Percentiles rank a stretch among this genome's conserved stretches.
phyloP scores from a whole-genome alignment of 2,797 vertebrate genomes.

The Coccyzus lansbergi region DNA sequence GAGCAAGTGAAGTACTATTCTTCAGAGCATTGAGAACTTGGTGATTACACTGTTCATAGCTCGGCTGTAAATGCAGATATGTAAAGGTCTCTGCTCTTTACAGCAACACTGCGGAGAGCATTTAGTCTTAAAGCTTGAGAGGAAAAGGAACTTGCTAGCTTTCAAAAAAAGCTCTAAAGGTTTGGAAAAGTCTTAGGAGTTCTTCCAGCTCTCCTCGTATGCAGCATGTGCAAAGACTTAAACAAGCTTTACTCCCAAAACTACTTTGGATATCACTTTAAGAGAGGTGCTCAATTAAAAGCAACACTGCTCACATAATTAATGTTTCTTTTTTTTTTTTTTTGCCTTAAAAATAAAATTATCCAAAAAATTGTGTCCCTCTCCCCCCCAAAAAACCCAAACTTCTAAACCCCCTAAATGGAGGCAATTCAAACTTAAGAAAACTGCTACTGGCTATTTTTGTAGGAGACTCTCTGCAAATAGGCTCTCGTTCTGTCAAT shows the following conservation, averaged over 20 bases:
- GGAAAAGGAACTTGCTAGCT: neutral
- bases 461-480: constrained; percentile 4
- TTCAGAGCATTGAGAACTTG: constrained; percentile 37
- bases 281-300: neutral
- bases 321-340: rapidly evolving
- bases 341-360: neutral
- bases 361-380: neutral
- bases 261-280: neutral
- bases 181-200: neutral
- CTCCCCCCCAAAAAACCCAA: neutral
- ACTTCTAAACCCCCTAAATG: rapidly evolving
- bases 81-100: constrained; percentile 2
- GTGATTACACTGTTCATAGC: constrained; percentile 30
- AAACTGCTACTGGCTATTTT: constrained; percentile 38
- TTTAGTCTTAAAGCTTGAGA: neutral
- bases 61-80: constrained; percentile 2
- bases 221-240: neutral
- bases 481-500: constrained; percentile 31
- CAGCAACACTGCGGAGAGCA: neutral
- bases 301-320: neutral
- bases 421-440: neutral
- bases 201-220: neutral
- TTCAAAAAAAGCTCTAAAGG: neutral
- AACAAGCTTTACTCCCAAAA: neutral
- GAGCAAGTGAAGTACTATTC: constrained; percentile 42